A percentile compares a stretch with the other conserved stretches of the same genome.
These are phyloP conservation scores for Archocentrus centrarchus DNA, from an alignment of 2,113 vertebrate species.

Conservation along the genomic window DNA sequence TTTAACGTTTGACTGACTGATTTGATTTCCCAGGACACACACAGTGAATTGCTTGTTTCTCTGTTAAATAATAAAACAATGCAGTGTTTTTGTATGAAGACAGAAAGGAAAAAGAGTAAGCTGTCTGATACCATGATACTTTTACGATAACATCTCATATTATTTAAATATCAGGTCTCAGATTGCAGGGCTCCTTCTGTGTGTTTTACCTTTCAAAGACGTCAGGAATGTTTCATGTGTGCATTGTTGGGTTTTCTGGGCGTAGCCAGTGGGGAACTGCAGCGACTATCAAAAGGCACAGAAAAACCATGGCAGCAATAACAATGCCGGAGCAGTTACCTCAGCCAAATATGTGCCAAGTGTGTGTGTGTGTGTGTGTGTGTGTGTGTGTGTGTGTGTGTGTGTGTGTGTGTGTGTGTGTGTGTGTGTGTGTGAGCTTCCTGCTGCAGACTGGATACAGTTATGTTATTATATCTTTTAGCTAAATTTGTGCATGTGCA, in stretches of 20 bases:
- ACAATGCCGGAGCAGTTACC: not conserved
- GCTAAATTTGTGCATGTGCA: not conserved
- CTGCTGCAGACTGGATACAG: not conserved
- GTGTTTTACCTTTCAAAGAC: too few species aligned
- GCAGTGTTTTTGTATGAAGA: too few species aligned
- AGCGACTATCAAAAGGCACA: not conserved
- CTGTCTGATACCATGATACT: too few species aligned
- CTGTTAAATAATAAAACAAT: too few species aligned
- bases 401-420: not conserved
- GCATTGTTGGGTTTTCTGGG: not conserved
- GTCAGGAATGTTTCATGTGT: too few species aligned
- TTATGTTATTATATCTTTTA: not conserved
- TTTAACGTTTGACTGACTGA: not conserved
- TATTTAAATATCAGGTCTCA: too few species aligned
- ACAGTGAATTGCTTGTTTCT: too few species aligned
- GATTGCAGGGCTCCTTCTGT: too few species aligned
- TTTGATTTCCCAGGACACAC: not conserved
- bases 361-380: not conserved
- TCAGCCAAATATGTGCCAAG: conserved; percentile 7
- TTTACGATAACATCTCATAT: too few species aligned
- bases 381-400: not conserved
- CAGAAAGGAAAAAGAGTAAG: too few species aligned
- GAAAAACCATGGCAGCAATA: not conserved
- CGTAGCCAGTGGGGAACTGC: not conserved
- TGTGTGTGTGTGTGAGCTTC: conserved; percentile 1